Conservation (phyloP, 1,140 invertebrate species). For the Arion vulgaris region DNA sequence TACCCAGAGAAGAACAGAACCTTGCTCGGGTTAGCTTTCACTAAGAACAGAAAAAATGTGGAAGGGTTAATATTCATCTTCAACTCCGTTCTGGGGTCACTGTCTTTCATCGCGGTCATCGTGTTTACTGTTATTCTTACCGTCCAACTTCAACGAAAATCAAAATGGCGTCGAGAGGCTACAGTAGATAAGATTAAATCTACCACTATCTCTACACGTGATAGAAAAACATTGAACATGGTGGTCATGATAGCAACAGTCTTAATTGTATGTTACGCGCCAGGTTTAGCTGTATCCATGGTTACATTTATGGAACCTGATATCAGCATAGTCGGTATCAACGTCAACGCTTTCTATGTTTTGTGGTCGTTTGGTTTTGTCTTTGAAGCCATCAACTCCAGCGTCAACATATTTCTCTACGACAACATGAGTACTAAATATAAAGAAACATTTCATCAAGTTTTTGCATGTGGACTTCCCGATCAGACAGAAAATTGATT, state of each 20-base stretch:
- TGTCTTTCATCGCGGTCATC: neutral
- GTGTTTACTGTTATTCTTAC: conserved; percentile 9
- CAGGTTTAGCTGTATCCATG: neutral
- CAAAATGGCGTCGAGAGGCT: conserved; percentile 9
- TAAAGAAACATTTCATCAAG: neutral
- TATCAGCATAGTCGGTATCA: neutral
- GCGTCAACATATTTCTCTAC: conserved; percentile 26
- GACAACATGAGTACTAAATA: conserved; percentile 31
- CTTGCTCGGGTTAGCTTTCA: neutral
- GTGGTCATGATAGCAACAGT: neutral
- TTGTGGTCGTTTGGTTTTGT: neutral
- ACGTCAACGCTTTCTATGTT: neutral
- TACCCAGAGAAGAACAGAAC: neutral
- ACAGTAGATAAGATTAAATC: neutral
- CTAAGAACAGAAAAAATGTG: neutral
- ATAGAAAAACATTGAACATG: neutral
- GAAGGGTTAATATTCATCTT: neutral
- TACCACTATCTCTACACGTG: neutral
- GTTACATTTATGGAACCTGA: neutral
- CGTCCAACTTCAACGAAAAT: neutral
- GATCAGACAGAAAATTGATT: too few relatives aligned
- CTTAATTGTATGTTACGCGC: conserved; percentile 20
- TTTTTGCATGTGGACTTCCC: too few relatives aligned
- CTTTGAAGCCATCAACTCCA: conserved; percentile 10
- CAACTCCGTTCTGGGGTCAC: neutral